Evolutionary conservation across 2,113 vertebrate species (phyloP).

Genomic region (Jacana jacana): DNA sequence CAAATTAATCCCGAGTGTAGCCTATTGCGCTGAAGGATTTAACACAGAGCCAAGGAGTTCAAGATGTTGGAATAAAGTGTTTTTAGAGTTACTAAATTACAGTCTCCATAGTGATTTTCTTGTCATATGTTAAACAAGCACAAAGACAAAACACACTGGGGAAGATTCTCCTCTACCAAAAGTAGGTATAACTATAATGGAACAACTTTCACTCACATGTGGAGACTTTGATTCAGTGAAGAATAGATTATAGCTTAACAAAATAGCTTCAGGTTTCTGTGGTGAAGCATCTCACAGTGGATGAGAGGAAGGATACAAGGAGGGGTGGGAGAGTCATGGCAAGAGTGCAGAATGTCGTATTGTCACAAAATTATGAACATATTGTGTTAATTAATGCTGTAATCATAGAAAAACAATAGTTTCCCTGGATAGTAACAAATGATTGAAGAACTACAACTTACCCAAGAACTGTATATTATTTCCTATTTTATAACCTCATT

Average conservation of each 20-base stretch:
- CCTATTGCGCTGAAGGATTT: neutral
- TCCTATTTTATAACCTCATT: neutral
- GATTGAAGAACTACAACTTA: neutral
- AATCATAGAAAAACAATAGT: neutral
- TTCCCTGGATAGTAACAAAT: neutral
- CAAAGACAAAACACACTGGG: conserved; percentile 8
- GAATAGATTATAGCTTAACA: neutral
- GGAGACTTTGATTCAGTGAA: neutral
- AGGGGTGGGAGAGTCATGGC: neutral
- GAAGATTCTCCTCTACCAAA: neutral
- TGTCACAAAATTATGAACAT: neutral
- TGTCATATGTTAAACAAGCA: conserved; percentile 22
- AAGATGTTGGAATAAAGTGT: neutral
- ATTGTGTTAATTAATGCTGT: neutral
- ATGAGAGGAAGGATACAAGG: neutral
- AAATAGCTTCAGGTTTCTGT: neutral
- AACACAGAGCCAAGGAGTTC: neutral
- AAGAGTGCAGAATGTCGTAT: neutral
- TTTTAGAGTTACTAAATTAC: conserved; percentile 19
- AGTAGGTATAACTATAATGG: neutral
- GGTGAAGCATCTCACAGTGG: neutral
- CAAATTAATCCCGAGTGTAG: conserved; percentile 1
- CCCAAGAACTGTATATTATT: neutral
- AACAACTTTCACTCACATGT: neutral
- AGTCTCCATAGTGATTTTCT: conserved; percentile 24